Evolutionary conservation across 2,888 invertebrate species (phyloP).

Genomic region (Boloria selene): DNA sequence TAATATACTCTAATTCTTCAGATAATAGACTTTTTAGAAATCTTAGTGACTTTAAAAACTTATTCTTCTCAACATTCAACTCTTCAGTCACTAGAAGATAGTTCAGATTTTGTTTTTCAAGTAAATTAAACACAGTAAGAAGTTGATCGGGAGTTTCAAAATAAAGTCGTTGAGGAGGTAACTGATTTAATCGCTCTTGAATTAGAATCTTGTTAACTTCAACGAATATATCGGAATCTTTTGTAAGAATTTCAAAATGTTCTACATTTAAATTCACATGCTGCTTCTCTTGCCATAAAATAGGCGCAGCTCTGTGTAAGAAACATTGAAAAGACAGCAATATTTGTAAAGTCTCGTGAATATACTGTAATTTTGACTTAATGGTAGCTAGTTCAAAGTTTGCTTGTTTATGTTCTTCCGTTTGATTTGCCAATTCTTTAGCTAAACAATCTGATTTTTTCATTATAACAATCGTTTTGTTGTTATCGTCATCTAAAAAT

Average conservation of each 20-base stretch:
- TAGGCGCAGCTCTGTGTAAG: constrained; percentile 67
- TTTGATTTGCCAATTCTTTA: constrained; percentile 64
- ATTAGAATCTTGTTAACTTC: constrained; percentile 55
- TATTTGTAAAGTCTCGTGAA: constrained; percentile 68
- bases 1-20: constrained; percentile 61
- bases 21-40: constrained; percentile 55
- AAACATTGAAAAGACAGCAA: constrained; percentile 72
- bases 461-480: constrained; percentile 75
- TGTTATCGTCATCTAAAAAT: constrained; percentile 72
- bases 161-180: constrained; percentile 65
- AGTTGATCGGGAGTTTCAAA: constrained; percentile 68
- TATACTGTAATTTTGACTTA: constrained; percentile 73
- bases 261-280: constrained; percentile 55
- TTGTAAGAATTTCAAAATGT: constrained; percentile 57
- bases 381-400: constrained; percentile 69
- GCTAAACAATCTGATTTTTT: constrained; percentile 69
- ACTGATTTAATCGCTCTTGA: constrained; percentile 51
- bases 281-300: constrained; percentile 67
- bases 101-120: constrained; percentile 75
- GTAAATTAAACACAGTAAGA: constrained; percentile 58
- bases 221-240: constrained; percentile 62
- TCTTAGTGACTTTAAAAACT: constrained; percentile 62
- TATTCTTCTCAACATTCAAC: constrained; percentile 65
- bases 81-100: constrained; percentile 73
- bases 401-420: constrained; percentile 67